Conservation (phyloP, 2,797 vertebrate species). For the Enteromius anoplus region DNA sequence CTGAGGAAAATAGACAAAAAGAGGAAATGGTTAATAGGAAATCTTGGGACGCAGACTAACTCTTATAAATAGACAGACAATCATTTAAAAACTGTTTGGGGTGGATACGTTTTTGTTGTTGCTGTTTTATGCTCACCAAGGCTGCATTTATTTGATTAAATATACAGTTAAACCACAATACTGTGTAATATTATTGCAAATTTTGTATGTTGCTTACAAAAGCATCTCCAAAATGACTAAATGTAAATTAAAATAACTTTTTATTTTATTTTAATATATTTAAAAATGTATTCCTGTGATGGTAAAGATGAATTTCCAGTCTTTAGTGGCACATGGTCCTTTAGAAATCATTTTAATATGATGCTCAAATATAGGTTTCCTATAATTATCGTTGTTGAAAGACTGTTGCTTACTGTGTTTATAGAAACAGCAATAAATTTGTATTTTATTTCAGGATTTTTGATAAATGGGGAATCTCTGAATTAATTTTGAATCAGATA, state of each 20-base stretch:
- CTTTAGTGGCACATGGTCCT: neutral
- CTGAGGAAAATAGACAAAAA: conserved; percentile 12
- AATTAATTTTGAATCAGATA: neutral
- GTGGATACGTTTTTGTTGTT: neutral
- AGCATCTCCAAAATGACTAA: too few relatives aligned
- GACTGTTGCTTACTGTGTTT: neutral
- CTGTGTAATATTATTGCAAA: neutral
- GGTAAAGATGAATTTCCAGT: neutral
- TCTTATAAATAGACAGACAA: neutral
- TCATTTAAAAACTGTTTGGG: neutral
- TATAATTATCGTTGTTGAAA: neutral
- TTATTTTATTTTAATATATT: neutral
- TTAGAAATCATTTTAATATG: neutral
- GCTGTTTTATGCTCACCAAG: neutral
- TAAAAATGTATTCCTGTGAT: neutral
- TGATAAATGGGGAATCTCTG: neutral
- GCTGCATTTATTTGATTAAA: neutral
- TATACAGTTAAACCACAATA: neutral
- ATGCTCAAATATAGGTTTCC: neutral
- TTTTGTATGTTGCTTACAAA: neutral
- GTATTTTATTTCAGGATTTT: neutral
- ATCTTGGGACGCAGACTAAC: neutral
- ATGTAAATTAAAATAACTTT: neutral
- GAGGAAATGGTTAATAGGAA: neutral
- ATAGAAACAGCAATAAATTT: neutral